A percentile compares a stretch with the other conserved stretches of the same genome.
Conservation (phyloP, 37 sponge, comb jelly and placozoan genomes). For the Ianthella basta region DNA sequence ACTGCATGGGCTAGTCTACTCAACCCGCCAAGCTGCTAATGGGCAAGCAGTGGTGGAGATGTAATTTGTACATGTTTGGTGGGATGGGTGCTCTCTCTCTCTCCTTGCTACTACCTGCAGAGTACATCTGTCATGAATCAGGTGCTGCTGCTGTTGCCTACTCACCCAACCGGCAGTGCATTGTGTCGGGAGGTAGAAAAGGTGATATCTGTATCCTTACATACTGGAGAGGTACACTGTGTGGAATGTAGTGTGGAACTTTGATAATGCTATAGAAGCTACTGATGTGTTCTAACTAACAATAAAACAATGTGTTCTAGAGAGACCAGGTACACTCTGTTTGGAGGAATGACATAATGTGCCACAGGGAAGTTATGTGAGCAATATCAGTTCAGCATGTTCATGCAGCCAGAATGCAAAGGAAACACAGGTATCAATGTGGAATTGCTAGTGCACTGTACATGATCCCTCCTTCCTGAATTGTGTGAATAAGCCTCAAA, state of each 20-base stretch:
- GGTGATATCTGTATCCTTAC: constrained; percentile 82
- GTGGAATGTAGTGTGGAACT: too few relatives aligned
- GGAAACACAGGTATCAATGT: too few relatives aligned
- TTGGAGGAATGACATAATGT: not conserved
- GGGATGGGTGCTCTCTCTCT: not conserved
- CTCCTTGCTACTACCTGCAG: constrained; percentile 24
- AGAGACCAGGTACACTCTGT: not conserved
- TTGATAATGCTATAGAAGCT: not conserved
- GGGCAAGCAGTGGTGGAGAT: too few relatives aligned
- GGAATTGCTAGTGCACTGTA: not conserved
- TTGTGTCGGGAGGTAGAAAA: constrained; percentile 85
- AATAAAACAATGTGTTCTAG: not conserved
- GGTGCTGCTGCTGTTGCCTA: constrained; percentile 82
- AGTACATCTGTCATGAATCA: constrained; percentile 80
- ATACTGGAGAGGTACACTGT: too few relatives aligned
- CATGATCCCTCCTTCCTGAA: not conserved
- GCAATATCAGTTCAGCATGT: too few relatives aligned
- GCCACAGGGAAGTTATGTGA: too few relatives aligned
- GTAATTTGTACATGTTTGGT: not conserved
- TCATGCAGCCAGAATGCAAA: too few relatives aligned
- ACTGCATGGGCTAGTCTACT: too few relatives aligned
- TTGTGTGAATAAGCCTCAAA: too few relatives aligned
- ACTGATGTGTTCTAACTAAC: not conserved
- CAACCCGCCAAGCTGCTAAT: too few relatives aligned
- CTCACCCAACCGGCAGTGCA: constrained; percentile 57